Base-by-base conservation (phyloP, 2,888 invertebrate species). In the Lithophane leautieri region DNA sequence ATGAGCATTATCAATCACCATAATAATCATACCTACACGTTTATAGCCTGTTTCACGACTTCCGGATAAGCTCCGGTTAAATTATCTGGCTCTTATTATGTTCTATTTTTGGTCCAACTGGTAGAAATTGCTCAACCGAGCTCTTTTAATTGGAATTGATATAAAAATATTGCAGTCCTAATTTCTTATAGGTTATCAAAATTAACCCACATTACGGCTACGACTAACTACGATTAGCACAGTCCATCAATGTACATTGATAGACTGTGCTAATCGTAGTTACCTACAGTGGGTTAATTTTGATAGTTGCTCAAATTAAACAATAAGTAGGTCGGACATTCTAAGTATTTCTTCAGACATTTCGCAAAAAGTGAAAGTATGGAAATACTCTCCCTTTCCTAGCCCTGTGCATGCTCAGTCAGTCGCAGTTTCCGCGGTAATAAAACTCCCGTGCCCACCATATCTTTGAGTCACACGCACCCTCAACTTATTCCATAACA, bases 341-440 rank as follows among this genome's bases (percentile, higher is more conserved):
- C 9, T 11, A 34, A 34, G 34, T 34, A 34, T 34, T 67, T 6
- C 22, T 16, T 28, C 12, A 54, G 8, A 50, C 1, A 34, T 44
- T 62, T 25, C 3, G 3, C 14, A 4, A 12, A 60, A 63, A 63
- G 40, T 42, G 28, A 52, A 58, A 62, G 50, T 34, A 9, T 54
- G 56, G n/a, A 14, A 40, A n/a, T 28, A 44, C 54, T 70, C 0
- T 14, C 3, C 22, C 14, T 22, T 88, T 85, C 71, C 14, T 87
- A 89, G 65, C 67, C 79, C 91, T 90, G 65, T 79, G 77, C 47
- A 47, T 78, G 86, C 79, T 90, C 87, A 90, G 86, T 81, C 90
- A 89, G 89, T 88, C 91, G 90, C 90, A 91, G 91, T 92, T 90
- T 90, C 89, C 90, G 89, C 87, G 86, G 88, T 82, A 88, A 84